Base-by-base conservation (phyloP, 1,140 invertebrate species). In the Eumeta japonica region DNA sequence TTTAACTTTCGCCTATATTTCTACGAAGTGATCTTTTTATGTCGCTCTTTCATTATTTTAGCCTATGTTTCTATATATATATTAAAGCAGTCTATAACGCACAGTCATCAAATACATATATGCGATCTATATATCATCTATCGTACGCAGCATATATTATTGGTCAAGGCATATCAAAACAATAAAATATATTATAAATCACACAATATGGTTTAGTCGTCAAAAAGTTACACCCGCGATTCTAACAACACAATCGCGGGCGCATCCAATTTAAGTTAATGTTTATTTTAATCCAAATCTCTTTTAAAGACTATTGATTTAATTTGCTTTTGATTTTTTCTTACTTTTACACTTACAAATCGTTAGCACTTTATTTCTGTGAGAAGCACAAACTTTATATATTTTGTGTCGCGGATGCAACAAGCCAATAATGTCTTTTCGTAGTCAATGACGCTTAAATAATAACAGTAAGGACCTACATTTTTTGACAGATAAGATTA, bases 1-100 rank as follows among this genome's bases (percentile, higher is more conserved):
- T 34, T 34, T 17, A 34, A 17, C 16, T 34, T 34, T 16, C 32
- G 12, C 13, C 32, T 14, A 34, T 34, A 34, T 17, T 34, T 34
- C 32, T 34, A 16, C 3, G 32, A 34, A 34, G 13, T 7, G 16
- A 16, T 16, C 32, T 34, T 16, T 7, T 34, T 14, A 16, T 16
- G 32, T 17, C 12, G 32, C 12, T 34, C 13, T 34, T 5, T 9
- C 16, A 7, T 12, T 16, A 34, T 34, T 34, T 34, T 12, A 17
- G 9, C 12, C 12, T 5, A 34, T 34, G 7, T 15, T 16, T 34
- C 16, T 34, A 16, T 17, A 34, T 5, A 30, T 9, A 30, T 10
- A 30, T 9, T 5, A 13, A 14, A 30, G 13, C 5, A 30, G 7
- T 30, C 13, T 10, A 30, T 13, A 30, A 30, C 5, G 12, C 5